Conservation (phyloP, 2,113 vertebrate species). For the Pao palembangensis region DNA sequence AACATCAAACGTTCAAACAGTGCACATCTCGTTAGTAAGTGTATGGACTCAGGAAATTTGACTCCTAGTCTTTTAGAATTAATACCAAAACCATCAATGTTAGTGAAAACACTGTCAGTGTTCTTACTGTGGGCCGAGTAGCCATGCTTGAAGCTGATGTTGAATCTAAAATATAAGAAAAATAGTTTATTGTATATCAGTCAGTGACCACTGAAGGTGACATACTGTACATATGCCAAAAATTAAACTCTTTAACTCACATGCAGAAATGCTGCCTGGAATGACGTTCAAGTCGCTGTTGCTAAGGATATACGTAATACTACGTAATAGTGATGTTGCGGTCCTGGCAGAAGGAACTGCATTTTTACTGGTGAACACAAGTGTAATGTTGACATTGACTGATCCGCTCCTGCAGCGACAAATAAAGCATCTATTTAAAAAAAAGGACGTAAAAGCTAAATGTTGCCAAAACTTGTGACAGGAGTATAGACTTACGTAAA, state of each 20-base stretch:
- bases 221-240: background rate
- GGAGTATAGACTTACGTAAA: slow-evolving; percentile 44
- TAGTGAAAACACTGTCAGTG: slow-evolving; percentile 33
- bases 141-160: slow-evolving; percentile 31
- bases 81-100: slow-evolving; percentile 37
- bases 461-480: background rate
- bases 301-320: background rate
- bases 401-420: slow-evolving; percentile 47
- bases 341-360: slow-evolving; percentile 12
- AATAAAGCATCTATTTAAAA: background rate
- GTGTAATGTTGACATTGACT: slow-evolving; percentile 13
- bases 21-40: no score
- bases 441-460: background rate
- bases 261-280: slow-evolving; percentile 11
- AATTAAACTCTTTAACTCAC: slow-evolving; percentile 28
- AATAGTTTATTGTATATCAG: background rate
- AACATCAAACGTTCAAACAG: no score
- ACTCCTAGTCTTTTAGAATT: slow-evolving; percentile 19
- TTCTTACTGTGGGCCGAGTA: slow-evolving; percentile 10
- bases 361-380: slow-evolving; percentile 17
- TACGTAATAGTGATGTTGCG: slow-evolving; percentile 1
- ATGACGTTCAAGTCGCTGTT: slow-evolving; percentile 21
- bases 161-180: slow-evolving; percentile 36
- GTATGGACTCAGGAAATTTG: no score
- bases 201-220: background rate